These are phyloP conservation scores for Dolichomitus sp. DNA, from an alignment of 2,888 invertebrate genomes.

Conservation along the genomic window DNA sequence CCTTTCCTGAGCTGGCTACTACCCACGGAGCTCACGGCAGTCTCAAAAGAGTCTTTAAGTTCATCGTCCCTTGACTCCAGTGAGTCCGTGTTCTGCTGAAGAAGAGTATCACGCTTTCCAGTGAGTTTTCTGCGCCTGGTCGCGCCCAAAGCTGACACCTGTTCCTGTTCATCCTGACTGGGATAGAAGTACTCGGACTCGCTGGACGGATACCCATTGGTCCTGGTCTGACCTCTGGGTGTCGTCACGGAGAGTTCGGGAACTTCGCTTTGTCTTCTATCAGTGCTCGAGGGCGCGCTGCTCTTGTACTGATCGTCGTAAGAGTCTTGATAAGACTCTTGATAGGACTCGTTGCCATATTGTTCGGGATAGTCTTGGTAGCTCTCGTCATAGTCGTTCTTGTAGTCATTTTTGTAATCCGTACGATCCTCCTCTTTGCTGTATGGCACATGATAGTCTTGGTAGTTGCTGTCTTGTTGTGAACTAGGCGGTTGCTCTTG, in stretches of 20 bases:
- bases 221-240: constrained; percentile 79
- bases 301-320: constrained; percentile 79
- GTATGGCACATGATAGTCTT: constrained; percentile 78
- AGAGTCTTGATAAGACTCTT: constrained; percentile 78
- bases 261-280: constrained; percentile 78
- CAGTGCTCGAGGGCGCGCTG: constrained; percentile 67
- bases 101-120: constrained; percentile 80
- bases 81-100: constrained; percentile 87
- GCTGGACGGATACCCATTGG: constrained; percentile 81
- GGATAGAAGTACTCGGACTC: constrained; percentile 80
- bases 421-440: constrained; percentile 74
- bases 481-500: constrained; percentile 32
- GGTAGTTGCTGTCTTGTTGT: constrained; percentile 75
- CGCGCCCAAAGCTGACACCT: constrained; percentile 73
- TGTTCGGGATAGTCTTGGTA: constrained; percentile 76
- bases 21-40: constrained; percentile 86
- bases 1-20: constrained; percentile 82
- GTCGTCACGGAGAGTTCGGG: constrained; percentile 83
- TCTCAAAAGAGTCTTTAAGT: constrained; percentile 88
- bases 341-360: constrained; percentile 76
- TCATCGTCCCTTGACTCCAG: constrained; percentile 88
- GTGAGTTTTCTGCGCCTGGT: constrained; percentile 79
- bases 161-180: constrained; percentile 77
- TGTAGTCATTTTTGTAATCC: constrained; percentile 74
- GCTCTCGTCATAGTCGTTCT: constrained; percentile 75